A percentile compares a stretch with the other conserved stretches of the same genome.
Conservation (phyloP, 1,140 invertebrate species). For the Trichonephila clavipes region DNA sequence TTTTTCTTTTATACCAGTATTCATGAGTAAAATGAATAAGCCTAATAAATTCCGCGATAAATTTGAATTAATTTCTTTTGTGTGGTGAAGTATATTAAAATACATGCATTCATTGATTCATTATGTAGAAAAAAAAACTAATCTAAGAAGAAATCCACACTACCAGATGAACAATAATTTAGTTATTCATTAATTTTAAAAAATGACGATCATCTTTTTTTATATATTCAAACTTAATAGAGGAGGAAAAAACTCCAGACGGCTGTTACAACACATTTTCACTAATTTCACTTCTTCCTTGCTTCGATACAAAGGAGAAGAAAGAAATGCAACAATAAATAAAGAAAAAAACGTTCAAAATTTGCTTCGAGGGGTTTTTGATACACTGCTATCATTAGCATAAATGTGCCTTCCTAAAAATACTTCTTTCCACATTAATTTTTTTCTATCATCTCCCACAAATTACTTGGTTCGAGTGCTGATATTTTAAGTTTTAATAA, state of each 20-base stretch:
- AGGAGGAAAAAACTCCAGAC: neutral
- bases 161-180: neutral
- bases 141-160: neutral
- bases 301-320: neutral
- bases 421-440: conserved; percentile 25
- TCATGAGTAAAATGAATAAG: neutral
- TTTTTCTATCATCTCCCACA: conserved; percentile 12
- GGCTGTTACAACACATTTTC: neutral
- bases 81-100: neutral
- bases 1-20: neutral
- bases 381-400: conserved; percentile 46
- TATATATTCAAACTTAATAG: neutral
- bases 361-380: conserved; percentile 16
- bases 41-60: neutral
- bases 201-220: conserved; percentile 12
- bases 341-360: neutral
- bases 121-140: neutral
- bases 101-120: neutral
- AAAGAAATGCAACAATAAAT: neutral
- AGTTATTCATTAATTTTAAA: conserved; percentile 32
- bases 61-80: neutral
- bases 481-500: conserved; percentile 35
- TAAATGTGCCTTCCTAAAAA: conserved; percentile 57
- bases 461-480: neutral
- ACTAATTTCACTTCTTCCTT: neutral